phyloP scores from a whole-genome alignment of 53 echinoderm and acorn worm species.

The Apostichopus leukothele region DNA sequence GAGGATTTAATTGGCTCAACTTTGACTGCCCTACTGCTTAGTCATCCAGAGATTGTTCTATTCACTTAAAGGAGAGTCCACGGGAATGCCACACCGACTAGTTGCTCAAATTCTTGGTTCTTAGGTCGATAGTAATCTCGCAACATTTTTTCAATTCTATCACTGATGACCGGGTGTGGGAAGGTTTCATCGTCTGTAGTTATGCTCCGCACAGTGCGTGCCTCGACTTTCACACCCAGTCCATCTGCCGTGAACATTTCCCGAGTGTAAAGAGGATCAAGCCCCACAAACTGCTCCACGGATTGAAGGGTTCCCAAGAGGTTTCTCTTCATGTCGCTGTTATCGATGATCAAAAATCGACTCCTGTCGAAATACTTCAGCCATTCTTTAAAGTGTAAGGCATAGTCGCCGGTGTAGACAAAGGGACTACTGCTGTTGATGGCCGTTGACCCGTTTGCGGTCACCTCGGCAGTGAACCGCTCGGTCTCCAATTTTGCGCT shows the following conservation, averaged over 20 bases:
- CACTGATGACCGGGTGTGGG: not conserved
- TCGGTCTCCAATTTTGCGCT: not conserved
- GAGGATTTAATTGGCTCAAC: no score
- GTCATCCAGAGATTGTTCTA: no score
- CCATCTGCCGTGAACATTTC: not conserved
- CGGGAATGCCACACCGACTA: not conserved
- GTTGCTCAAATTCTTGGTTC: not conserved
- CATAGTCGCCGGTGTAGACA: slow-evolving; percentile 24
- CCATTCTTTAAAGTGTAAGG: slow-evolving; percentile 21
- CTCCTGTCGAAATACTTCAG: slow-evolving; percentile 14
- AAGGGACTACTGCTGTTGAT: slow-evolving; percentile 7
- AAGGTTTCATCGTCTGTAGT: not conserved
- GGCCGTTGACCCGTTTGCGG: not conserved
- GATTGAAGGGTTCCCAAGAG: not conserved
- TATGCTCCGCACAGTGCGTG: not conserved
- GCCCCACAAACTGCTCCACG: slow-evolving; percentile 1
- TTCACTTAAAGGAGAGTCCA: not conserved
- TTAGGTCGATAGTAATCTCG: not conserved
- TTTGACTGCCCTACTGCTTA: no score
- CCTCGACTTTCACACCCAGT: not conserved
- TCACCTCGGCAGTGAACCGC: not conserved
- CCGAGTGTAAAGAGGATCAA: not conserved
- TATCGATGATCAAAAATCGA: slow-evolving; percentile 11
- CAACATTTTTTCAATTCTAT: not conserved
- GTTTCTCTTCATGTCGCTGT: not conserved